Evolutionary conservation across 2,113 vertebrate genomes (phyloP), one percentile per base, ranked within the genome.

Genomic region (Myotis yumanensis): DNA sequence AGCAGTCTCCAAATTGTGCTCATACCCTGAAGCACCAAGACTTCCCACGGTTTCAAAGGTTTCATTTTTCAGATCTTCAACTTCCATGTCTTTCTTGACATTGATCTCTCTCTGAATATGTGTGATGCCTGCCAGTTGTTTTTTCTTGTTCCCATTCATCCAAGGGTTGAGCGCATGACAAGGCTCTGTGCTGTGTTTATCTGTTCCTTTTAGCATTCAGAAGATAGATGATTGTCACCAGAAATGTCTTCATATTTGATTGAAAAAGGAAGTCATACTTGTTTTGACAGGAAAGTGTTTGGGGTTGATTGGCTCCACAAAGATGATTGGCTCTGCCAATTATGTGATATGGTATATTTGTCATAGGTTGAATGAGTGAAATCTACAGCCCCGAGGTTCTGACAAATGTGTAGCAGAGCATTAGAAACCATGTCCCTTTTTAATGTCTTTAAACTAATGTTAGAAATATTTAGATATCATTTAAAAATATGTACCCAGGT

Each of bases 81-180:
- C 48, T 92, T 95, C 46, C 43, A 71, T 37, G 71, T 90, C 59
- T 87, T 93, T 73, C 25, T 57, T 72, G 76, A 95, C 80, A 91
- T 12, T 48, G 75, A 69, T 89, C 92, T 91, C 28, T n/a, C 23
- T 80, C 43, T 81, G 51, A 72, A 30, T 35, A n/a, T 25, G 18
- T 11, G 5, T 14, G 2, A 37, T 64, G 11, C 68, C 57, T 72
- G 32, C 52, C 54, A 46, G 32, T 16, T 64, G 14, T 75, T 72
- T 15, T 11, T 76, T 59, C 23, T 79, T 86, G 20, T 12, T 86
- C 30, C 59, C 48, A 16, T 84, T 91, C 80, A 64, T 76, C 57
- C 68, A 57, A 23, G 7, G 43, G 35, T 22, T 4, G 11, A 93
- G 35, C 80, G 66, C 18, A 3, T 9, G 75, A 18, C 69, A 62